Evolutionary conservation across 2,888 invertebrate species (phyloP), one percentile per base, ranked within the genome.

Genomic region (Microctonus brassicae): DNA sequence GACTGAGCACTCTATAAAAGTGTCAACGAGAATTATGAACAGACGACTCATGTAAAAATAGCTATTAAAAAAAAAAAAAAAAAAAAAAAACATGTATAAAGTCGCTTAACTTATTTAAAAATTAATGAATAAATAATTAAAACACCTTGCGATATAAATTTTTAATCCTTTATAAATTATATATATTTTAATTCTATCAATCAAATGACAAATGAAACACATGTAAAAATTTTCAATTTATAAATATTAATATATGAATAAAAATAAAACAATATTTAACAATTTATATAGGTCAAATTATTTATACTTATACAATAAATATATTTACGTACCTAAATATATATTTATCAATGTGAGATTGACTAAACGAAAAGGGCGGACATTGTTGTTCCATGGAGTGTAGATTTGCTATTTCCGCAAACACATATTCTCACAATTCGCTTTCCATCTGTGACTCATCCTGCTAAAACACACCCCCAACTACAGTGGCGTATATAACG

Each of bases 361-460:
- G 24, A 34, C 22, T 34, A 61, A 69, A 29, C 24, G 67, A 39
- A 58, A 70, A 22, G 29, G 55, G 33, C 70, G 69, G 69, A 69
- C 71, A 74, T 73, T 70, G 70, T 75, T 75, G 69, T 72, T 70
- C 75, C 73, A 76, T 80, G 77, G 70, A 77, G 75, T 69, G 75
- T 72, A 78, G 79, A 79, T 78, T 79, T 77, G 75, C 78, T 65
- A 75, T 77, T 78, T 75, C 77, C 73, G 72, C 70, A 73, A 75
- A n/a, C n/a, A 74, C 76, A 77, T 69, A 73, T 61, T 69, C 67
- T 72, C 70, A 55, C 70, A 63, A 26, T 34, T 57, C 42, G 39
- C 60, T 34, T 39, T 13, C 60, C 29, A 52, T 62, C 29, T 58
- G 52, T 70, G 64, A 47, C 71, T 74, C 71, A 61, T 66, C 57